Evolutionary conservation across 2,797 vertebrate genomes (phyloP).

Genomic region (Diceros bicornis): DNA sequence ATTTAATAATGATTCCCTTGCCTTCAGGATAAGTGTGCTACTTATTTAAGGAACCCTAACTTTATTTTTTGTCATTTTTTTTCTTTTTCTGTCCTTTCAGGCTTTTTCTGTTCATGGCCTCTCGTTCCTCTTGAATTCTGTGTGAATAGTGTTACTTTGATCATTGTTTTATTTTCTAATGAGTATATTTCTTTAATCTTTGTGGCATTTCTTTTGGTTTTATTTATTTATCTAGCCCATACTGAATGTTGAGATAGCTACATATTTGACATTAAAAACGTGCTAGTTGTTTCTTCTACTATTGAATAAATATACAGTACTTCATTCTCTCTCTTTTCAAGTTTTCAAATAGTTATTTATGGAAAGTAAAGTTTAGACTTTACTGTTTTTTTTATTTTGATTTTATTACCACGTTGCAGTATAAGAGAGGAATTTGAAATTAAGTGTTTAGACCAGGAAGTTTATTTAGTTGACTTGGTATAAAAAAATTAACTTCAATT

Average conservation of each 20-base stretch:
- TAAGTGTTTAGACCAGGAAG: not conserved
- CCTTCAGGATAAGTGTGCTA: not conserved
- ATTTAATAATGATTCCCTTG: not conserved
- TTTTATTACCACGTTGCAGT: slow-evolving; percentile 59
- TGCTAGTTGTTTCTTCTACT: slow-evolving; percentile 40
- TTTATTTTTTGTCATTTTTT: not conserved
- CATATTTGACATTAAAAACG: not conserved
- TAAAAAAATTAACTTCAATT: slow-evolving; percentile 27
- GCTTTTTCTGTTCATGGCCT: not conserved
- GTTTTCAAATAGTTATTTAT: slow-evolving; percentile 44
- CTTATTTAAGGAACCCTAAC: not conserved
- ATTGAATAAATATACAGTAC: slow-evolving; percentile 52
- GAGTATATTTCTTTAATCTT: slow-evolving; percentile 65
- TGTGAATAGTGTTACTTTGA: not conserved
- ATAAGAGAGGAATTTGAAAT: slow-evolving; percentile 43
- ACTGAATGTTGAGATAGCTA: slow-evolving; percentile 60
- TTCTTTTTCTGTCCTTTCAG: not conserved
- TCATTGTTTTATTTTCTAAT: slow-evolving; percentile 55
- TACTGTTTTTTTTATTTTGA: slow-evolving; percentile 20
- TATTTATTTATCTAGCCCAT: slow-evolving; percentile 70
- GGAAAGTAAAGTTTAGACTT: slow-evolving; percentile 28
- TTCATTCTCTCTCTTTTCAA: slow-evolving; percentile 39
- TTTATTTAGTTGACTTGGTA: slow-evolving; percentile 22
- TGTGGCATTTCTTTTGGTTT: slow-evolving; percentile 7
- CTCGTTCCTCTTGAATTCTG: not conserved